A percentile compares a stretch with the other conserved stretches of the same genome.
These are phyloP conservation scores for Trichonephila clavata DNA, from an alignment of 1,140 invertebrate genomes.

Conservation along the genomic window DNA sequence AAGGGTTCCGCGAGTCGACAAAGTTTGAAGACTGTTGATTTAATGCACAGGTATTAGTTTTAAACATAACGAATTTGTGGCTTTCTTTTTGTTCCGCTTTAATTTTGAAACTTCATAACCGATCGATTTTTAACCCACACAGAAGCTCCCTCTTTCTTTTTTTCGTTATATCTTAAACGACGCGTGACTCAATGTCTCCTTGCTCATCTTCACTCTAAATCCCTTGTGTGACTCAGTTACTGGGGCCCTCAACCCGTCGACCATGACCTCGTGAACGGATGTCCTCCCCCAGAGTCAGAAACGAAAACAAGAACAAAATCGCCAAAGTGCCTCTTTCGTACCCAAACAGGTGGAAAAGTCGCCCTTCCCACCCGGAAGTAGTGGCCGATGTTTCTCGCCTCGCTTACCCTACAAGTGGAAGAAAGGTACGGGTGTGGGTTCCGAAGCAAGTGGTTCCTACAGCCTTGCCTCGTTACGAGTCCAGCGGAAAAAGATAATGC, in stretches of 20 bases:
- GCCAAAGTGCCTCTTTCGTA: conserved; percentile 10
- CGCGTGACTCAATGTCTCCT: not conserved
- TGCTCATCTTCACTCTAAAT: not conserved
- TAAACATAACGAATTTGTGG: no score
- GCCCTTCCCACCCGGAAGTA: conserved; percentile 1
- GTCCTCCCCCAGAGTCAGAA: conserved; percentile 39
- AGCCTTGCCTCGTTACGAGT: not conserved
- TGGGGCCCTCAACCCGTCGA: not conserved
- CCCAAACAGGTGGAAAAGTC: not conserved
- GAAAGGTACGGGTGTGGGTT: conserved; percentile 31
- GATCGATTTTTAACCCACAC: not conserved
- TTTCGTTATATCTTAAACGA: not conserved
- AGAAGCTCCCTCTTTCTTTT: not conserved
- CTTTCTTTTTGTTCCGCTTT: not conserved
- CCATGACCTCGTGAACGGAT: conserved; percentile 61
- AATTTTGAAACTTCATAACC: not conserved
- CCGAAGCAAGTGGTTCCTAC: not conserved
- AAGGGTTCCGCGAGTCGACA: no score
- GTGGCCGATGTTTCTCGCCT: conserved; percentile 22
- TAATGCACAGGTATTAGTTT: no score
- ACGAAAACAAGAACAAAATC: conserved; percentile 32
- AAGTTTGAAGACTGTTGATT: no score
- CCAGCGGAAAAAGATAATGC: conserved; percentile 1
- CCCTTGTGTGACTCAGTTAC: conserved; percentile 5
- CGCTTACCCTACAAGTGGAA: not conserved